Conservation (phyloP, 2,888 invertebrate species). For the Ctena decussata region DNA sequence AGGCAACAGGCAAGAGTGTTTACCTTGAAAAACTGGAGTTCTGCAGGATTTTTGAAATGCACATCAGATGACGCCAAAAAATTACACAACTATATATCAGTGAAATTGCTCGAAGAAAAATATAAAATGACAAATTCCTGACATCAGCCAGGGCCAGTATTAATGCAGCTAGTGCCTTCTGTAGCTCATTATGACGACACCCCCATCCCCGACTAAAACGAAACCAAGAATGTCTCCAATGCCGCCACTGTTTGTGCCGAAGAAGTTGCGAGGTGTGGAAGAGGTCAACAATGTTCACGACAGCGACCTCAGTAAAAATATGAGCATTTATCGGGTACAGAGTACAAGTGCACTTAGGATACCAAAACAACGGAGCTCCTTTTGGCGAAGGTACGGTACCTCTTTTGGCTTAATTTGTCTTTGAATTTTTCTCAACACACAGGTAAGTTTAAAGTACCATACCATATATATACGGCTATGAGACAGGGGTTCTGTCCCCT, state of each 20-base stretch:
- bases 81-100: too few species aligned
- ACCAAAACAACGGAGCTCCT: conserved; percentile 91
- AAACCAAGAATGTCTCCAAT: not conserved
- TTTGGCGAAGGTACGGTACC: conserved; percentile 92
- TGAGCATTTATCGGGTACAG: conserved; percentile 88
- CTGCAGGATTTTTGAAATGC: too few species aligned
- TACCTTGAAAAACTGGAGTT: too few species aligned
- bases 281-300: not conserved
- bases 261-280: not conserved
- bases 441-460: too few species aligned
- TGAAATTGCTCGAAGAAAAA: too few species aligned
- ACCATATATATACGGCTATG: too few species aligned
- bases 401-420: too few species aligned
- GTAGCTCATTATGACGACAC: not conserved
- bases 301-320: not conserved
- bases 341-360: conserved; percentile 93
- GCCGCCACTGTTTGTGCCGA: conserved; percentile 1
- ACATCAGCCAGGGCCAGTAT: not conserved
- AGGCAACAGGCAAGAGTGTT: too few species aligned
- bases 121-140: too few species aligned
- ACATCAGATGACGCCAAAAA: too few species aligned
- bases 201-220: not conserved
- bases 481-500: too few species aligned
- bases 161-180: not conserved
- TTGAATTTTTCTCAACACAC: too few species aligned